phyloP scores from a whole-genome alignment of 2,113 vertebrate species.

The mouse (Mus musculus) region GRCm39 chr2:97385501-97386000 shows the following conservation, averaged over 20 bases:
- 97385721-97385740: neutral
- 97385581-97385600: neutral
- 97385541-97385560: neutral
- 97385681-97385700: neutral
- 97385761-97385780: conserved; percentile 20
- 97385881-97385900: too few species aligned
- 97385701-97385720: neutral
- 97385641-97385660: neutral
- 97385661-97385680: neutral
- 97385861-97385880: neutral
- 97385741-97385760: neutral
- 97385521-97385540: neutral
- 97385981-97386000: neutral
- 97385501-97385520: neutral
- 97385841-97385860: neutral
- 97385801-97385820: neutral
- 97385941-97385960: too few species aligned
- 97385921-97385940: too few species aligned
- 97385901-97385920: too few species aligned
- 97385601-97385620: neutral
- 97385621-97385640: neutral
- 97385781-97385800: conserved; percentile 9
- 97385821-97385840: neutral
- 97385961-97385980: neutral
- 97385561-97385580: neutral